These are phyloP conservation scores for Hemithea aestivaria DNA, from an alignment of 2,888 invertebrate species.

Conservation along the genomic window DNA sequence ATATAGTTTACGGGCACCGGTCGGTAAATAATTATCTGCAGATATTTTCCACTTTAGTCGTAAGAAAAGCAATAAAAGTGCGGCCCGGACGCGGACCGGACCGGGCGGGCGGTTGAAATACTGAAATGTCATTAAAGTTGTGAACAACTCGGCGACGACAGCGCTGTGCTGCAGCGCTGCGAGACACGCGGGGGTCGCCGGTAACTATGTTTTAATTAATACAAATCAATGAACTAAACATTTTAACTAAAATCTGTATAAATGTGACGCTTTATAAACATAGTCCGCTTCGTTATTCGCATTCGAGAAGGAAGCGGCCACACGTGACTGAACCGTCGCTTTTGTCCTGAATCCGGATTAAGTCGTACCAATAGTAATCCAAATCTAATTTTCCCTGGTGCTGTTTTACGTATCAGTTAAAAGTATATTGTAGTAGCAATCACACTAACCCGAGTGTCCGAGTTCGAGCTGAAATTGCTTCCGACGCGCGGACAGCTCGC, in stretches of 20 bases:
- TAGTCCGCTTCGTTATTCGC: too few species aligned
- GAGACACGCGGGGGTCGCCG: neutral
- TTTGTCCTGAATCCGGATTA: slow-evolving; percentile 11
- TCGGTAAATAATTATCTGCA: slow-evolving; percentile 21
- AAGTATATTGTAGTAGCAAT: slow-evolving; percentile 20
- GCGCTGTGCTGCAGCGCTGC: neutral
- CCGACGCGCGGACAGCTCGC: slow-evolving; percentile 20
- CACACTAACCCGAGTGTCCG: slow-evolving; percentile 23
- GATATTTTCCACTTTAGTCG: slow-evolving; percentile 14
- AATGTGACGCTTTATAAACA: too few species aligned
- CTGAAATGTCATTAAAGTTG: slow-evolving; percentile 15
- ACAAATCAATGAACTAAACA: too few species aligned
- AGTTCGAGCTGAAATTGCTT: slow-evolving; percentile 16
- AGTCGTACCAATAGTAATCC: slow-evolving; percentile 14
- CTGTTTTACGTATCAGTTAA: slow-evolving; percentile 19
- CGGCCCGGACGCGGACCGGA: slow-evolving; percentile 2
- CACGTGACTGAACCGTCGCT: slow-evolving; percentile 5
- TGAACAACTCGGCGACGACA: slow-evolving; percentile 3
- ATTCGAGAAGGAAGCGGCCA: too few species aligned
- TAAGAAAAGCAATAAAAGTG: slow-evolving; percentile 21
- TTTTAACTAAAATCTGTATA: too few species aligned
- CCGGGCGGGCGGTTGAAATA: neutral
- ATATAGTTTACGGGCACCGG: slow-evolving; percentile 12
- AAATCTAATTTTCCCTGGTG: slow-evolving; percentile 14
- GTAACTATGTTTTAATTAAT: too few species aligned